Evolutionary conservation across 2,888 invertebrate species (phyloP).

Genomic region (Toxonevra muliebris): DNA sequence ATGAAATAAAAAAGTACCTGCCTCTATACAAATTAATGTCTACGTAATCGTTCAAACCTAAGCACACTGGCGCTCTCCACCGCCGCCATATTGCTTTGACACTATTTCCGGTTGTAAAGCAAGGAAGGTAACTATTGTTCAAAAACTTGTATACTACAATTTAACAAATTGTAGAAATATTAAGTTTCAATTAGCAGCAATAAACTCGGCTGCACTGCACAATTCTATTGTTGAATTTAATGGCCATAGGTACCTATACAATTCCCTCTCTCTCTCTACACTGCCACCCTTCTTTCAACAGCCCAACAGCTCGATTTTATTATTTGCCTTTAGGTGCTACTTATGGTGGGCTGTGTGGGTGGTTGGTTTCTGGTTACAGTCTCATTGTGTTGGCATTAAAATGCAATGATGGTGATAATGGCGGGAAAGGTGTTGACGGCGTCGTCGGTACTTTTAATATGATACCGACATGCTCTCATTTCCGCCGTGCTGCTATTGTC

Average conservation of each 20-base stretch:
- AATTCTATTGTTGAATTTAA: no score
- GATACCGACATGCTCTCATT: constrained; percentile 8
- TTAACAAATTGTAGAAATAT: constrained; percentile 14
- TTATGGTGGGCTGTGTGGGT: neutral
- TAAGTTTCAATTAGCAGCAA: constrained; percentile 10
- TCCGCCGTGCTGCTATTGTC: constrained; percentile 10
- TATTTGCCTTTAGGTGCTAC: neutral
- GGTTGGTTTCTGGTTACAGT: neutral
- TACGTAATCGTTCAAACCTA: no score
- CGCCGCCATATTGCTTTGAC: constrained; percentile 42
- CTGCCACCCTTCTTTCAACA: no score
- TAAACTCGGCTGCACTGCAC: no score
- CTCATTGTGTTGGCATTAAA: neutral
- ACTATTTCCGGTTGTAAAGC: constrained; percentile 33
- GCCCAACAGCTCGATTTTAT: no score
- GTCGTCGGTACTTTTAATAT: neutral
- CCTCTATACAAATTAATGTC: no score
- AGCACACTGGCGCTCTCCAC: constrained; percentile 25
- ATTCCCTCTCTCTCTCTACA: no score
- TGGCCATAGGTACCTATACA: no score
- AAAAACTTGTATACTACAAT: neutral
- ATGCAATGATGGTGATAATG: no score
- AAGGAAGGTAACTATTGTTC: no score
- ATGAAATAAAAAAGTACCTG: no score
- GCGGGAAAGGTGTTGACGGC: neutral